Evolutionary conservation across 2,888 invertebrate genomes (phyloP), one percentile per base, ranked within the genome.

Genomic region (Pollenia angustigena): DNA sequence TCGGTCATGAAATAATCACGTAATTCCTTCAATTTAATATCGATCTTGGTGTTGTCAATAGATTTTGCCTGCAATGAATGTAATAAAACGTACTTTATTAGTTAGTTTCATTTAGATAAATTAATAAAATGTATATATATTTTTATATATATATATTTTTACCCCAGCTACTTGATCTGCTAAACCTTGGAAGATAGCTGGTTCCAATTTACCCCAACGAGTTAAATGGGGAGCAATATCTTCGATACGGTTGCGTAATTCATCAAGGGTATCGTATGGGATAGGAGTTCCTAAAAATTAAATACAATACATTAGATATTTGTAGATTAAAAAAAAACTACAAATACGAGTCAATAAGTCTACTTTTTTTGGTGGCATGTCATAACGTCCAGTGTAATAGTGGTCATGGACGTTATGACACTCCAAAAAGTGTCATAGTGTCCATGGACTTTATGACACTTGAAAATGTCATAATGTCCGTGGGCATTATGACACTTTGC

Each of bases 1-100:
- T 99, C 98, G 12, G 99, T 99, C 98, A 99, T 99, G 93, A 96
- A 97, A 93, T 96, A 97, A 91, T 97, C 97, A 93, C 97, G 96
- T 85, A 99, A 94, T 82, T 95, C 94, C 92, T 96, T 96, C 90
- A 97, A 95, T 90, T 96, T 95, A 3, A 97, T 95, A 90, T 96
- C 96, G 79, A 99, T 89, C 79, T 94, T 94, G 42, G 94, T 94
- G 14, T 94, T 94, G 44, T 95, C 93, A 9, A 95, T 90, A n/a
- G 90, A 87, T 88, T 92, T 94, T 93, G 89, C 94, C 94, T 87
- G 93, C 89, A 72, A 81, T n/a, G 18, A 52, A 56, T 44, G 10
- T 7, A 4, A 9, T 44, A 9, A 64, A n/a, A 64, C 60, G 60
- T 12, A 48, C 46, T 79, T 23, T 2, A 82, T 62, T 10, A n/a